Conservation (phyloP, 2,797 vertebrate genomes). For the Coranthus polyacanthus region DNA sequence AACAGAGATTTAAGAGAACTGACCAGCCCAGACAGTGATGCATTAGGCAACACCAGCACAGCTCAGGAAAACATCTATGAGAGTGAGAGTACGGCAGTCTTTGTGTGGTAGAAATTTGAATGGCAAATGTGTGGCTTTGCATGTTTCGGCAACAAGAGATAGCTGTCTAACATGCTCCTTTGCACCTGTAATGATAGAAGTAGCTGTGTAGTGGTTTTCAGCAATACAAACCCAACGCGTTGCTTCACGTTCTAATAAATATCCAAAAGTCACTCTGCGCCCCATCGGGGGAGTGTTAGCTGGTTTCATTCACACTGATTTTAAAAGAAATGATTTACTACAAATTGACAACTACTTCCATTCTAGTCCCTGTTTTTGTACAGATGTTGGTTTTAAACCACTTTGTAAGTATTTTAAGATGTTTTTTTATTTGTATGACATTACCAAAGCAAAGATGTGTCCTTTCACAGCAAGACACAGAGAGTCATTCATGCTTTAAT, state of each 20-base stretch:
- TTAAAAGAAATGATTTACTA: too few species aligned
- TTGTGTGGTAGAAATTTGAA: constrained; percentile 57
- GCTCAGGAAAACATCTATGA: neutral
- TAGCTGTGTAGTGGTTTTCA: neutral
- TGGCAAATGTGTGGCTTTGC: constrained; percentile 65
- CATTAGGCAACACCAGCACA: neutral
- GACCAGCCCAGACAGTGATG: neutral
- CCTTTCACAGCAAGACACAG: neutral
- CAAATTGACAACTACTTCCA: too few species aligned
- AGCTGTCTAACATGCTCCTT: neutral
- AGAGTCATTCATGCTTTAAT: constrained; percentile 20
- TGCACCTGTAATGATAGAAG: neutral
- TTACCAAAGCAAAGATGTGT: neutral
- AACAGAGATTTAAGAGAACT: neutral
- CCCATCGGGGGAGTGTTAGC: too few species aligned
- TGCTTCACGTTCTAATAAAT: too few species aligned
- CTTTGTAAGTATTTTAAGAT: neutral
- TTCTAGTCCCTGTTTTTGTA: too few species aligned
- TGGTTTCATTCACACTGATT: too few species aligned
- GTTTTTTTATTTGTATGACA: constrained; percentile 5
- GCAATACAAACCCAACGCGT: neutral
- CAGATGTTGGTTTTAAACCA: neutral
- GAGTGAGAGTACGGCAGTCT: neutral
- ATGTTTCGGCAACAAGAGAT: constrained; percentile 27
- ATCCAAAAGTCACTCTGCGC: neutral